These are phyloP conservation scores for Watsonalla binaria DNA, from an alignment of 2,888 invertebrate genomes.

Conservation along the genomic window DNA sequence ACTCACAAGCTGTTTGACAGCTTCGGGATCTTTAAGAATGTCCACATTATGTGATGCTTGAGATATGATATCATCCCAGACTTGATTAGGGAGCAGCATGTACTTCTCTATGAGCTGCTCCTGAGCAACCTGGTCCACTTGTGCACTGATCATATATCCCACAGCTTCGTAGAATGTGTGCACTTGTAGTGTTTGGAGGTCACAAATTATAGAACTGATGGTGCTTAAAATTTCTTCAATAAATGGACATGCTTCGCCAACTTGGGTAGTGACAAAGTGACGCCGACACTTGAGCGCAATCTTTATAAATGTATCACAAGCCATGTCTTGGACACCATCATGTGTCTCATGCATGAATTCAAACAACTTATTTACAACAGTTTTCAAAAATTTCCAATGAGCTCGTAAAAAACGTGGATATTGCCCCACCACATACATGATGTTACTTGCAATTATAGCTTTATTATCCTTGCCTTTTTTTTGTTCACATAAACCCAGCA, in stretches of 20 bases:
- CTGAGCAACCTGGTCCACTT: conserved; percentile 93
- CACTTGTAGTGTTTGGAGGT: conserved; percentile 98
- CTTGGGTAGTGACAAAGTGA: conserved; percentile 98
- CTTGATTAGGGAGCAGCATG: conserved; percentile 98
- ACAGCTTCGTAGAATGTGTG: conserved; percentile 99
- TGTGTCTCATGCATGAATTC: conserved; percentile 99
- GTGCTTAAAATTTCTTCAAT: conserved; percentile 98
- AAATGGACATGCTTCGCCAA: conserved; percentile 97
- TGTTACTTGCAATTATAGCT: conserved; percentile 99
- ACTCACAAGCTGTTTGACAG: conserved; percentile 97
- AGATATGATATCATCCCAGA: conserved; percentile 98
- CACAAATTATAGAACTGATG: conserved; percentile 98
- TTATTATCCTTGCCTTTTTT: conserved; percentile 99
- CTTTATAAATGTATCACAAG: conserved; percentile 99
- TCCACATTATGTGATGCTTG: conserved; percentile 98
- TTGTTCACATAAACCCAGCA: conserved; percentile 97
- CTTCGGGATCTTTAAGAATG: conserved; percentile 95
- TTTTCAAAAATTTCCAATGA: conserved; percentile 99
- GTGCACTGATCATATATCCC: conserved; percentile 99
- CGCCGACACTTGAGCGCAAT: conserved; percentile 98
- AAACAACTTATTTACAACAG: conserved; percentile 99
- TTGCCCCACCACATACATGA: conserved; percentile 99
- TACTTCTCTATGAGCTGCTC: conserved; percentile 97
- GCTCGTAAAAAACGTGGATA: conserved; percentile 98
- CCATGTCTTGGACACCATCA: conserved; percentile 99